Evolutionary conservation across 2,113 vertebrate species (phyloP).

Genomic region (Dromaius novaehollandiae): DNA sequence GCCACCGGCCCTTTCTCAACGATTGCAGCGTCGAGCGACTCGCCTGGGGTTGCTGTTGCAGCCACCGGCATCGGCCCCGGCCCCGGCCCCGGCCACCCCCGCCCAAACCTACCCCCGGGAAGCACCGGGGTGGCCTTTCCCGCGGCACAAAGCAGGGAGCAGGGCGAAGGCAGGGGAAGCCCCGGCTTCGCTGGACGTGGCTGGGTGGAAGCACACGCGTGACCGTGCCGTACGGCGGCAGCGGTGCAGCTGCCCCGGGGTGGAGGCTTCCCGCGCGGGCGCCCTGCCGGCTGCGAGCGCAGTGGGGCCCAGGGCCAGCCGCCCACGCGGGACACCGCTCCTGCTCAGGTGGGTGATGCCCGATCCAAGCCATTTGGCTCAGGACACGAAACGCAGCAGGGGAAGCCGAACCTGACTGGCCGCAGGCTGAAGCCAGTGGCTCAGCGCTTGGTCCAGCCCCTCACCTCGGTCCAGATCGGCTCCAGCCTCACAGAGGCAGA

Average conservation of each 20-base stretch:
- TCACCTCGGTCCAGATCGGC: fast-evolving
- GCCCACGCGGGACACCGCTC: not conserved
- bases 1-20: not conserved
- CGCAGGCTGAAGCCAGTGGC: not conserved
- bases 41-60: not conserved
- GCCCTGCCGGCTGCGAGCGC: too few relatives aligned
- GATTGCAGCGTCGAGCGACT: not conserved
- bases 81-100: not conserved
- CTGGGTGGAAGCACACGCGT: not conserved
- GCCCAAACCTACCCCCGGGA: not conserved
- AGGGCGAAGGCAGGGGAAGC: not conserved
- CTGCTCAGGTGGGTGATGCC: fast-evolving
- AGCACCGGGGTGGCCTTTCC: not conserved
- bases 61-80: not conserved
- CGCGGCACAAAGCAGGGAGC: not conserved
- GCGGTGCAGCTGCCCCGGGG: fast-evolving
- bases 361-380: fast-evolving
- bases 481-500: not conserved
- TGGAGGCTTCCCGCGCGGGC: too few relatives aligned
- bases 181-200: not conserved
- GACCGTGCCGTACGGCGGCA: fast-evolving
- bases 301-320: too few relatives aligned
- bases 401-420: too few relatives aligned
- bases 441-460: not conserved
- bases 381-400: too few relatives aligned